phyloP scores from a whole-genome alignment of 2,113 vertebrate genomes.

The Phylloscopus whistleri region DNA sequence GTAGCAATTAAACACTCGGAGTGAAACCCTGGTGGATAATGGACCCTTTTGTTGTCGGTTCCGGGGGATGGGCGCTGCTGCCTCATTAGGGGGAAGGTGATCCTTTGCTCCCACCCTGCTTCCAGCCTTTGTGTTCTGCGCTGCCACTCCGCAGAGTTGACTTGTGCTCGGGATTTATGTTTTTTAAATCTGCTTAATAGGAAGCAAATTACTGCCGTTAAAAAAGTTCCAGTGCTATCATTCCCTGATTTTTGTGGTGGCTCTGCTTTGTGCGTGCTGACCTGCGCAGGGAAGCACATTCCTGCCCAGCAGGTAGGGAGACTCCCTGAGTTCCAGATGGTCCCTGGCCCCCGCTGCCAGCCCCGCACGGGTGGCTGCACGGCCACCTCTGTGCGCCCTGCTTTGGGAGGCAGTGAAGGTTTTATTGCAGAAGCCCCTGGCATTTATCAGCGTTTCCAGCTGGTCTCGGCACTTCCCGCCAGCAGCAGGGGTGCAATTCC shows the following conservation, averaged over 20 bases:
- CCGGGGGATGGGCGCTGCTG: background rate
- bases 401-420: background rate
- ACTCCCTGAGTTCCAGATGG: background rate
- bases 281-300: accelerated
- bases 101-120: background rate
- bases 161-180: background rate
- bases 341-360: background rate
- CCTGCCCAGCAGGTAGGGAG: background rate
- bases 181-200: background rate
- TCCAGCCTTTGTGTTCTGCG: background rate
- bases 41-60: background rate
- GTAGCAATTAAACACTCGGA: background rate
- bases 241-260: background rate
- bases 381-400: background rate
- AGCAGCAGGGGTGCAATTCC: constrained; percentile 35
- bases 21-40: background rate
- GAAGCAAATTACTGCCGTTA: background rate
- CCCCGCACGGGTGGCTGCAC: background rate
- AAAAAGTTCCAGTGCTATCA: background rate
- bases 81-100: background rate
- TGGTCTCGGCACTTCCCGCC: background rate
- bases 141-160: background rate
- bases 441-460: background rate
- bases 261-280: background rate
- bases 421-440: background rate